Evolutionary conservation across 2,888 invertebrate species (phyloP).

Genomic region (Orthosia gracilis): DNA sequence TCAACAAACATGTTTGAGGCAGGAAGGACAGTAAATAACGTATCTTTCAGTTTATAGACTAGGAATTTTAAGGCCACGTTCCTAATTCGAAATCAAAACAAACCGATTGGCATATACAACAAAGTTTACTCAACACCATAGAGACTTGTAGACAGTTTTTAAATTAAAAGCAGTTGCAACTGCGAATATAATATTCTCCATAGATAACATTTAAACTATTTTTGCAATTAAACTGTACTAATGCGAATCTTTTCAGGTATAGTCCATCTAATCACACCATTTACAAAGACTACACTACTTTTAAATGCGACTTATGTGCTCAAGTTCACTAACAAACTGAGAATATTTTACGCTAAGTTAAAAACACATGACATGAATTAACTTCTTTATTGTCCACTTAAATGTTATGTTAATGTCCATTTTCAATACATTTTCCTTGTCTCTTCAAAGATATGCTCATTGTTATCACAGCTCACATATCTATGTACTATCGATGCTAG

Average conservation of each 20-base stretch:
- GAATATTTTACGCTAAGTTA: slow-evolving; percentile 37
- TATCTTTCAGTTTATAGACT: background rate
- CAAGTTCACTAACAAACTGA: slow-evolving; percentile 40
- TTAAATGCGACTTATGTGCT: slow-evolving; percentile 11
- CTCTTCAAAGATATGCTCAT: slow-evolving; percentile 31
- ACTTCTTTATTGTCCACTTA: slow-evolving; percentile 74
- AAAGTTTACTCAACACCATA: slow-evolving; percentile 2
- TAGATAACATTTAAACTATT: background rate
- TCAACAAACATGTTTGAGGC: too few species aligned
- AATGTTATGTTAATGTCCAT: slow-evolving; percentile 78
- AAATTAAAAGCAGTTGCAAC: background rate
- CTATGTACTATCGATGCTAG: slow-evolving; percentile 34
- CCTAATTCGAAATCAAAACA: slow-evolving; percentile 14
- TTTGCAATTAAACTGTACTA: background rate
- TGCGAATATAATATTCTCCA: background rate
- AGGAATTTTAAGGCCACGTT: background rate
- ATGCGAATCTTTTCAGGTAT: background rate
- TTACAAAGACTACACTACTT: background rate
- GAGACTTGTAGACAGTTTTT: background rate
- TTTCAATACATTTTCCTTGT: slow-evolving; percentile 77
- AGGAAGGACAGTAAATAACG: background rate
- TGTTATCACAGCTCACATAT: slow-evolving; percentile 36
- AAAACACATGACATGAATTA: slow-evolving; percentile 74
- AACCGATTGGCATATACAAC: background rate
- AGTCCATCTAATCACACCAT: slow-evolving; percentile 12